Percentiles rank a stretch among this genome's conserved stretches.
Conservation (phyloP, 2,888 invertebrate species). For the Dasypogon diadema region DNA sequence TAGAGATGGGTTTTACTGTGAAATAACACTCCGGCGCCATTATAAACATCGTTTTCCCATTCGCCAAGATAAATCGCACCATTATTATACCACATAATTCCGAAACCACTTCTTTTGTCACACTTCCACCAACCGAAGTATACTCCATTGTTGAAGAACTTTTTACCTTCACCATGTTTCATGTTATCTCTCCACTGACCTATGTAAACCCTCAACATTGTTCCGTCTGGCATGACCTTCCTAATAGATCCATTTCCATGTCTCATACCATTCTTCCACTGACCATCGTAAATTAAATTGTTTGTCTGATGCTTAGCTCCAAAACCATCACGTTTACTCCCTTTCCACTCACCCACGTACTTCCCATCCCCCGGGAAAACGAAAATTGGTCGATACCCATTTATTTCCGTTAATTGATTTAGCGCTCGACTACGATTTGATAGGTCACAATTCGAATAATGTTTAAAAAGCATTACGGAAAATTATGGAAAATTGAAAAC, state of each 20-base stretch:
- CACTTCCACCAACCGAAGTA: slow-evolving; percentile 64
- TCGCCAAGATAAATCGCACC: slow-evolving; percentile 64
- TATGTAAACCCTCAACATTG: slow-evolving; percentile 61
- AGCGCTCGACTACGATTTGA: slow-evolving; percentile 17
- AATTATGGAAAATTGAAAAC: neutral
- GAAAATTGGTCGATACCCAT: slow-evolving; percentile 61
- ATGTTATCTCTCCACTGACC: slow-evolving; percentile 64
- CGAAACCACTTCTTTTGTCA: slow-evolving; percentile 64
- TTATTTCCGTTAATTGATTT: slow-evolving; percentile 55
- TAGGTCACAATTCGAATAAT: slow-evolving; percentile 34
- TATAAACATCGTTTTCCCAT: slow-evolving; percentile 63
- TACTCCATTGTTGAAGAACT: slow-evolving; percentile 63
- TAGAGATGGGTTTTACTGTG: slow-evolving; percentile 60
- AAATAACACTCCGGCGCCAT: slow-evolving; percentile 65
- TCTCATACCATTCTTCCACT: slow-evolving; percentile 62
- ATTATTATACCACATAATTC: slow-evolving; percentile 65
- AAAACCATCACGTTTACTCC: slow-evolving; percentile 61
- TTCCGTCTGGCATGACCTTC: slow-evolving; percentile 60
- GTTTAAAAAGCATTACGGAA: slow-evolving; percentile 30
- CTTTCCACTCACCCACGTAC: slow-evolving; percentile 63
- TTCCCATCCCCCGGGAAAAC: slow-evolving; percentile 61
- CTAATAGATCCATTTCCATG: slow-evolving; percentile 64
- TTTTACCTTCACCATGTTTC: slow-evolving; percentile 66
- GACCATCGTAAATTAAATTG: slow-evolving; percentile 64
- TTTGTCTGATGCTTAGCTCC: slow-evolving; percentile 58